These are phyloP conservation scores for Pipistrellus kuhlii DNA, from an alignment of 2,797 vertebrate species.

Conservation along the genomic window DNA sequence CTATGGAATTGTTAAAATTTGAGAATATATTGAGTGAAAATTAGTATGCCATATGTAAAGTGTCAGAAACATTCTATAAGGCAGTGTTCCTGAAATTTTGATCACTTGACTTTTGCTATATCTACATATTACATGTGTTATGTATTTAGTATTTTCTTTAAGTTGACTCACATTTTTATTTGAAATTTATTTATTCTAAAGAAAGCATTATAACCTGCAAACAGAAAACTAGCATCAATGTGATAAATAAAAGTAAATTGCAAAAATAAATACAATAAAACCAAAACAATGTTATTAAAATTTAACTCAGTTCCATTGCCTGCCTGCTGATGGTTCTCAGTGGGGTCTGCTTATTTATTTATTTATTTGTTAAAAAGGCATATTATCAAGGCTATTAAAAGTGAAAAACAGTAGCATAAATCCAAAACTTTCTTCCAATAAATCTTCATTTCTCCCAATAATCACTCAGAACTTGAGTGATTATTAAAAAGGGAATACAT, in stretches of 20 bases:
- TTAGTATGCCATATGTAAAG: not conserved
- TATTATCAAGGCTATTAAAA: not conserved
- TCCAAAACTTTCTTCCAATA: not conserved
- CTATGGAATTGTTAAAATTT: not conserved
- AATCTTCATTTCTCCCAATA: not conserved
- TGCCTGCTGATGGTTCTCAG: not conserved
- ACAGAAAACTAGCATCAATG: not conserved
- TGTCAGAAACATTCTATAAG: not conserved
- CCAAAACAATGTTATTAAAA: conserved; percentile 10
- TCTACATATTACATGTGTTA: not conserved
- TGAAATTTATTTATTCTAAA: not conserved
- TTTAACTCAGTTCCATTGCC: not conserved
- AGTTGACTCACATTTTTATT: not conserved
- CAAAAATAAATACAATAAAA: not conserved
- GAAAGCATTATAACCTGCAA: not conserved
- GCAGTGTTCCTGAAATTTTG: not conserved
- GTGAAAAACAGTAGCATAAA: not conserved
- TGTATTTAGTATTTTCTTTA: conserved; percentile 44
- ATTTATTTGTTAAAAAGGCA: not conserved
- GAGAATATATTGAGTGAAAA: not conserved
- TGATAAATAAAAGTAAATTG: not conserved
- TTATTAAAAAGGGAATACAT: not conserved
- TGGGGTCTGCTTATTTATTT: not conserved
- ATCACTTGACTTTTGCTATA: not conserved
- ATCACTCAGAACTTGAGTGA: not conserved